Evolutionary conservation across 2,113 vertebrate genomes (phyloP), one percentile per base, ranked within the genome.

Genomic region (Glaucidium brasilianum): DNA sequence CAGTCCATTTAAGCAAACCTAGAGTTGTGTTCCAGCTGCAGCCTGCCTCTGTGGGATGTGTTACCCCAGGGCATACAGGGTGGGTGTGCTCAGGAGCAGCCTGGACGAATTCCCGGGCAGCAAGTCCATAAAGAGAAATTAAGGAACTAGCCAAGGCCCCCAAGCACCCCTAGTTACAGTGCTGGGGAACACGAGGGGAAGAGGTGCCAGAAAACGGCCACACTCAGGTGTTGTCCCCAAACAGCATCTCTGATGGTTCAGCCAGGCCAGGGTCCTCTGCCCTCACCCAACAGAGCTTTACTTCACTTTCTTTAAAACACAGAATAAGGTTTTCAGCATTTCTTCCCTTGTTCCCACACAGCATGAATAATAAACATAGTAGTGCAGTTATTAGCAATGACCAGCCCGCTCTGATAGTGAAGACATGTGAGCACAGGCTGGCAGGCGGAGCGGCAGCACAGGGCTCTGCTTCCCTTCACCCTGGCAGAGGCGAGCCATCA

Each of bases 151-250:
- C 22, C 53, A 16, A 53, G 34, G 22, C 43, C 37, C 25, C 32
- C 0, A 0, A 21, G 15, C 39, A 7, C 1, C 47, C 34, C 69
- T 2, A 0, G 15, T 2, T 18, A 3, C 1, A 12, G 41, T n/a
- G 50, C 59, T 20, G 68, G 50, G 26, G 27, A 43, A 5, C 16
- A 11, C 0, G 8, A 52, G 29, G 19, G n/a, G 47, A 47, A 10
- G 29, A 29, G 41, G 5, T 4, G 34, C 27, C 45, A 32, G 74
- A 41, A 9, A 5, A 1, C 0, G 10, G 34, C 39, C 63, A 15
- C 1, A 0, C 20, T 19, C 32, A 15, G 60, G 27, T 2, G 0
- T 60, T 26, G 43, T 15, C 32, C 88, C 68, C 64, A 37, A 0
- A 23, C 3, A 67, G 43, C 62, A 14, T 1, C 53, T 7, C 69